Evolutionary conservation across 2,888 invertebrate species (phyloP).

Genomic region (Drosophila siamana): DNA sequence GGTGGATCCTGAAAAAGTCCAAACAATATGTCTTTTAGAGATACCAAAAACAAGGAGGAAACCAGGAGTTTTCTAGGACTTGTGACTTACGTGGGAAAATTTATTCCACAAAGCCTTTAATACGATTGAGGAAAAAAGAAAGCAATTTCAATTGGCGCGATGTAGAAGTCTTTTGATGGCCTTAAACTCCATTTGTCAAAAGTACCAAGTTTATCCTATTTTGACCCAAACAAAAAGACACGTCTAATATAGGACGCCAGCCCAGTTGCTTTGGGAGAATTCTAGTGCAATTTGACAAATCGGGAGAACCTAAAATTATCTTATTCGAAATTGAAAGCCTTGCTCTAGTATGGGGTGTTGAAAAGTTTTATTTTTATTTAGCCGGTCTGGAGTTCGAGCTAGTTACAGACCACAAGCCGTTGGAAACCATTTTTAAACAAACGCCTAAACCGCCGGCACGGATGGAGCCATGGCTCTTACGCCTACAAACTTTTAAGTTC

Average conservation of each 20-base stretch:
- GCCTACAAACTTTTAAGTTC: too few species aligned
- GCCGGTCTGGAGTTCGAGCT: too few species aligned
- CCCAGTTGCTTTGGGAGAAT: not conserved
- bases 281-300: too few species aligned
- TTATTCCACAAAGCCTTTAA: not conserved
- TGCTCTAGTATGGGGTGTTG: not conserved
- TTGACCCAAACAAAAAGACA: not conserved
- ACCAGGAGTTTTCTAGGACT: too few species aligned
- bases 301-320: too few species aligned
- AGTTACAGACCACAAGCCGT: too few species aligned
- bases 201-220: not conserved
- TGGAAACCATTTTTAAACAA: too few species aligned
- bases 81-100: not conserved
- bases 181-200: not conserved
- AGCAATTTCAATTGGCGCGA: not conserved
- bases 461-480: not conserved
- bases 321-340: too few species aligned
- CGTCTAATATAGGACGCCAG: not conserved
- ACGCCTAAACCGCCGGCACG: too few species aligned
- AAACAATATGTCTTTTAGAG: too few species aligned
- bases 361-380: not conserved
- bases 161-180: not conserved
- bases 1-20: too few species aligned
- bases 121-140: slow-evolving; percentile 1
- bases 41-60: too few species aligned